phyloP scores from a whole-genome alignment of 2,113 vertebrate genomes.

The Urocolius indicus region DNA sequence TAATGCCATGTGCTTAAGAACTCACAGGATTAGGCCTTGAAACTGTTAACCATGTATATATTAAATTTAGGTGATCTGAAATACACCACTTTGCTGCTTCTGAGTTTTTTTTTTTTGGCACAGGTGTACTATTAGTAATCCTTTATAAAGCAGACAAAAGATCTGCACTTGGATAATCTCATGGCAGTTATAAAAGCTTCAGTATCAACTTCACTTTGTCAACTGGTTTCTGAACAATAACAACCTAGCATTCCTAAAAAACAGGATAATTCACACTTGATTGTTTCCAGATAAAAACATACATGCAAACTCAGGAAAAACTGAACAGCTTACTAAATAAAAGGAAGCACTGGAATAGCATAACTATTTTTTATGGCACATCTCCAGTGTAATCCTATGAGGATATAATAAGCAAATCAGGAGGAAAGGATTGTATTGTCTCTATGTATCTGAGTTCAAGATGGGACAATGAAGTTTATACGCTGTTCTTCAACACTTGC shows the following conservation, averaged over 20 bases:
- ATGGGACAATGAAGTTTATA: conserved; percentile 24
- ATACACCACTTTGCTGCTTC: neutral
- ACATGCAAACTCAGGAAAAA: conserved; percentile 46
- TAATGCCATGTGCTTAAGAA: neutral
- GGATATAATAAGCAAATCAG: conserved; percentile 8
- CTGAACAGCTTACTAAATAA: conserved; percentile 37
- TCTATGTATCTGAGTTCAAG: conserved; percentile 13
- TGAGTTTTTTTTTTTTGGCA: neutral
- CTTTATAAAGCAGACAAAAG: neutral
- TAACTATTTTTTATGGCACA: conserved; percentile 54
- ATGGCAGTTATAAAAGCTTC: conserved; percentile 16
- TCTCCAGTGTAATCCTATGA: conserved; percentile 32
- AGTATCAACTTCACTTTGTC: conserved; percentile 32
- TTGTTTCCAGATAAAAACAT: conserved; percentile 74
- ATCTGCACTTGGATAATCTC: neutral
- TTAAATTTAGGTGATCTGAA: neutral
- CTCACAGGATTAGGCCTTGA: neutral
- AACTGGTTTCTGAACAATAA: conserved; percentile 51
- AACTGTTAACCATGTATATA: neutral
- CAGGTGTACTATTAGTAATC: conserved; percentile 19
- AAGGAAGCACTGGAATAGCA: conserved; percentile 57
- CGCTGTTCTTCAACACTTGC: neutral
- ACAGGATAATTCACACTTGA: conserved; percentile 62
- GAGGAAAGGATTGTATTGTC: conserved; percentile 39
- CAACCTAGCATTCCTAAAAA: conserved; percentile 46